Evolutionary conservation across 2,113 vertebrate species (phyloP).

Genomic region (Erinaceus europaeus): DNA sequence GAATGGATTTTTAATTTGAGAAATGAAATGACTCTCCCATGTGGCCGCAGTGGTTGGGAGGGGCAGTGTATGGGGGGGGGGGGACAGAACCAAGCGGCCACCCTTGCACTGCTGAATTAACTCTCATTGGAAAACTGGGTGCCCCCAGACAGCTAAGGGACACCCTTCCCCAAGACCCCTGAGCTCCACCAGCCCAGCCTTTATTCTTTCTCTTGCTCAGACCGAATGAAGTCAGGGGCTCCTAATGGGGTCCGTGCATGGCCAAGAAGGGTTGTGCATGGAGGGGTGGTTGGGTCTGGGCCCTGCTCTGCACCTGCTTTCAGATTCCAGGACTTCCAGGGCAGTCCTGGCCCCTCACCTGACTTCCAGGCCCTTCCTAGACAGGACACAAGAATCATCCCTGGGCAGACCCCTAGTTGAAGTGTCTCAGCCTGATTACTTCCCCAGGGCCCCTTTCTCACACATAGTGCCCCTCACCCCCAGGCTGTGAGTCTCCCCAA

Average conservation of each 20-base stretch:
- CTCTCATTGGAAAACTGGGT: neutral
- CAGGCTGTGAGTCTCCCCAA: neutral
- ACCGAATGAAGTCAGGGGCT: neutral
- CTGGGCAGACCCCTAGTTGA: neutral
- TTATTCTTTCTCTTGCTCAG: neutral
- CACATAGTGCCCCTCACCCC: no score
- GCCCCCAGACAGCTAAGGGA: neutral
- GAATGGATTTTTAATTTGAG: slow-evolving; percentile 79
- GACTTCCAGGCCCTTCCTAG: neutral
- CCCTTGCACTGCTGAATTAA: neutral
- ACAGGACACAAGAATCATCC: neutral
- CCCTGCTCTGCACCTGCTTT: neutral
- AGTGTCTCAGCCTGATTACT: neutral
- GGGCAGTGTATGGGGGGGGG: neutral
- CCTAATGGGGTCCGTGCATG: no score
- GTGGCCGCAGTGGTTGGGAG: slow-evolving; percentile 34
- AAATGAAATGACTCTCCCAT: slow-evolving; percentile 75
- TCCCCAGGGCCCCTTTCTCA: no score
- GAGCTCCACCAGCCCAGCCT: neutral
- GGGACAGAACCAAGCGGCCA: neutral
- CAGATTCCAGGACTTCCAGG: neutral
- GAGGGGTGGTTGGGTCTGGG: neutral
- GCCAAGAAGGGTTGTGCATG: no score
- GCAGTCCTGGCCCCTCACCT: neutral
- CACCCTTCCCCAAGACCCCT: no score